phyloP scores from a whole-genome alignment of 1,140 invertebrate genomes.

The Nixonia krombeini region DNA sequence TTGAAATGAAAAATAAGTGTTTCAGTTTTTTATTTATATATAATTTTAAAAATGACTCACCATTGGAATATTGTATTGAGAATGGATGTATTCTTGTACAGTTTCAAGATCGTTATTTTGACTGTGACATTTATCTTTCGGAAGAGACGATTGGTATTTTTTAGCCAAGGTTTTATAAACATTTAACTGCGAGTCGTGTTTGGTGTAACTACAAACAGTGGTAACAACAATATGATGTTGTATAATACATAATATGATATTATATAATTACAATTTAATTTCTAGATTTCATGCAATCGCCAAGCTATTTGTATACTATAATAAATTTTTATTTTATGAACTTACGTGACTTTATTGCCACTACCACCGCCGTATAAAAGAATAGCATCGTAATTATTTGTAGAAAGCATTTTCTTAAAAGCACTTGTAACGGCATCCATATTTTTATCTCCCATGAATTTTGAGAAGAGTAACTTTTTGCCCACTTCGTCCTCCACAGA shows the following conservation, averaged over 20 bases:
- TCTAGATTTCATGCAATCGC: no score
- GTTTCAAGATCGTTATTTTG: conserved; percentile 48
- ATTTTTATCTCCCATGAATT: conserved; percentile 59
- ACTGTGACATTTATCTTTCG: conserved; percentile 50
- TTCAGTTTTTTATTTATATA: no score
- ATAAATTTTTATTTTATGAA: no score
- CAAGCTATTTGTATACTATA: not conserved
- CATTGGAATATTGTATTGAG: conserved; percentile 44
- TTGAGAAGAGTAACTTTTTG: conserved; percentile 71
- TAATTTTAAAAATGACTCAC: no score
- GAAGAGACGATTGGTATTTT: conserved; percentile 52
- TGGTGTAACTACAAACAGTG: conserved; percentile 59
- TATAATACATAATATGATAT: no score
- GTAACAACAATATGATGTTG: conserved; percentile 41
- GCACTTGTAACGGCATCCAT: conserved; percentile 71
- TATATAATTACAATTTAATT: no score
- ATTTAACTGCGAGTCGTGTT: conserved; percentile 48
- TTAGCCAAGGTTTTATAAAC: conserved; percentile 73
- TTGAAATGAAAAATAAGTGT: no score
- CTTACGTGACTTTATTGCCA: conserved; percentile 72
- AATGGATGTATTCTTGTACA: conserved; percentile 54
- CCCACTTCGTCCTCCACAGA: conserved; percentile 73
- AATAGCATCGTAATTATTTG: conserved; percentile 75
- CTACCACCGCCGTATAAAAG: conserved; percentile 77
- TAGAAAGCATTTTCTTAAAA: conserved; percentile 73